Evolutionary conservation across 1,140 invertebrate genomes (phyloP).

Genomic region (Lamellibrachia luymesi): DNA sequence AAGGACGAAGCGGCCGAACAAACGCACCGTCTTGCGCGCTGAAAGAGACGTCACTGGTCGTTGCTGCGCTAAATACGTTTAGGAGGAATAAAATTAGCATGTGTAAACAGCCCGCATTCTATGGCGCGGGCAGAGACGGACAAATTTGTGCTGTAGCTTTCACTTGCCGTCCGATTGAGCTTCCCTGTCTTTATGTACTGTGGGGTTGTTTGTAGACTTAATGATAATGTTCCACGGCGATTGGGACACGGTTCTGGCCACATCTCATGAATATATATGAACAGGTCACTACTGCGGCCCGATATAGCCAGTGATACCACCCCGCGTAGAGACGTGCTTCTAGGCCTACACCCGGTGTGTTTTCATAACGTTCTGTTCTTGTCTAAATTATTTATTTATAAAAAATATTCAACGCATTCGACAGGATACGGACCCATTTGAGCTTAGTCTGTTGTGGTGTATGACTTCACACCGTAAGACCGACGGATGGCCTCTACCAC

Average conservation of each 20-base stretch:
- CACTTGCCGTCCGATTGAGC: background rate
- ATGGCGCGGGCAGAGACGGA: background rate
- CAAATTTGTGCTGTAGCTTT: background rate
- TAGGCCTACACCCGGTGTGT: background rate
- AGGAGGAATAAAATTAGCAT: conserved; percentile 5
- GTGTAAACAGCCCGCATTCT: background rate
- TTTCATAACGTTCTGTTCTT: background rate
- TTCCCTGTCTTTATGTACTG: background rate
- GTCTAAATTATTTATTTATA: background rate
- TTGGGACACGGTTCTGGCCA: background rate
- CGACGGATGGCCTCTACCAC: background rate
- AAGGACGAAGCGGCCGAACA: background rate
- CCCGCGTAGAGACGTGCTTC: background rate
- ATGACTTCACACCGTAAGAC: background rate
- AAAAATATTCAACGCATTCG: background rate
- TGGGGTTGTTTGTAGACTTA: conserved; percentile 1
- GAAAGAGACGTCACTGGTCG: background rate
- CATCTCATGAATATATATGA: background rate
- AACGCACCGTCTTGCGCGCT: background rate
- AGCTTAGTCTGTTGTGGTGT: background rate
- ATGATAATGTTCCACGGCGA: background rate
- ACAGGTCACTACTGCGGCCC: background rate
- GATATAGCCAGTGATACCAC: background rate
- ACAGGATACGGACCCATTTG: background rate
- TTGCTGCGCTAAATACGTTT: background rate